Percentiles rank a stretch among this genome's conserved stretches.
These are phyloP conservation scores for Xestia xanthographa DNA, from an alignment of 2,888 invertebrate species.

Conservation along the genomic window DNA sequence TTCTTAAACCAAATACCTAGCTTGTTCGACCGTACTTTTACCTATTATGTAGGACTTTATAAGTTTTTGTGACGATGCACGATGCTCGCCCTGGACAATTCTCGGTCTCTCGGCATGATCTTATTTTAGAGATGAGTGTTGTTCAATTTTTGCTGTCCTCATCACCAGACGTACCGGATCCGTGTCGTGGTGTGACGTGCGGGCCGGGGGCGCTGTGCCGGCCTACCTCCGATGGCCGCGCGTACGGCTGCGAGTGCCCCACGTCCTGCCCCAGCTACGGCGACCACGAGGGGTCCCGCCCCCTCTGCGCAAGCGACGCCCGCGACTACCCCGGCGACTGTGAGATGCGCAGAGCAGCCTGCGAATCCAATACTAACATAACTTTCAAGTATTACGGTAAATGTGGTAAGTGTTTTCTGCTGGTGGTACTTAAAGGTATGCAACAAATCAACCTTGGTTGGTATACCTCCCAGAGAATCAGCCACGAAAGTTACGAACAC, in stretches of 20 bases:
- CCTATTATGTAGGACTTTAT: neutral
- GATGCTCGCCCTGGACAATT: neutral
- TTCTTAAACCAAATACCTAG: too few species aligned
- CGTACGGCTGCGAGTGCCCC: conserved; percentile 94
- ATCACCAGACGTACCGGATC: conserved; percentile 90
- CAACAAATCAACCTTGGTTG: neutral
- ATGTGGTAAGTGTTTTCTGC: conserved; percentile 93
- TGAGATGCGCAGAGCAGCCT: conserved; percentile 95
- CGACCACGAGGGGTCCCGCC: conserved; percentile 94
- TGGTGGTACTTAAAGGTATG: neutral
- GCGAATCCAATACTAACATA: conserved; percentile 93
- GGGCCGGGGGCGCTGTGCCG: conserved; percentile 95
- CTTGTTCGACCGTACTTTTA: too few species aligned
- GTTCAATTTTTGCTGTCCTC: neutral
- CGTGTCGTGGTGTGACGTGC: conserved; percentile 94
- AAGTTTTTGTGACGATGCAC: neutral
- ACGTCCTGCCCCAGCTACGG: conserved; percentile 95
- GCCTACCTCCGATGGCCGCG: conserved; percentile 92
- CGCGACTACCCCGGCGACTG: conserved; percentile 96
- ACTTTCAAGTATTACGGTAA: conserved; percentile 95
- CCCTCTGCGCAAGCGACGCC: conserved; percentile 96
- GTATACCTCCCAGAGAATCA: neutral
- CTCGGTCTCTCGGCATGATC: neutral
- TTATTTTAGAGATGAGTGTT: neutral
- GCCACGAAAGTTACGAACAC: neutral